Base-by-base conservation (phyloP, 2,888 invertebrate species). In the Drosophila vallismaia region DNA sequence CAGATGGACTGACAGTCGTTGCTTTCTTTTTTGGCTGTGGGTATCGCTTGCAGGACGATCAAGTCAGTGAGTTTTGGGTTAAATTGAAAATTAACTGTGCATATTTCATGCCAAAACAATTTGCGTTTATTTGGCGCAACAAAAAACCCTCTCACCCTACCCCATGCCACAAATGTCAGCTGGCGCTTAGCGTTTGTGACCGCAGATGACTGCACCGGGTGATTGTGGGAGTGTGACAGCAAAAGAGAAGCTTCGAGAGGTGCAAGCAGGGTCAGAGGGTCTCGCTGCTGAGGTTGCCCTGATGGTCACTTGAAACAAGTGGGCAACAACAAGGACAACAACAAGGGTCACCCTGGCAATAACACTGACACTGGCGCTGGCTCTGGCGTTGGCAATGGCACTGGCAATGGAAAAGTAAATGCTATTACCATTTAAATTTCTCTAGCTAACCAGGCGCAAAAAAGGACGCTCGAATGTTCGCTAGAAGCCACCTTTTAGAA, bases 391-490 rank as follows among this genome's bases (percentile, higher is more conserved):
- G 60, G 28, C 51, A 44, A 49, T 33, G 54, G 63, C 58, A 33
- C 59, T 67, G 55, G 79, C 63, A 76, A 76, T 77, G 67, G 71
- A 62, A 74, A 78, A 84, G 85, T 77, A 80, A 78, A 71, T 58
- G 78, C 78, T 68, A 80, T 78, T 78, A 78, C 81, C 78, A 78
- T 78, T 78, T 78, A 78, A 84, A 84, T 78, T 84, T 80, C 76
- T 74, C 63, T 66, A 77, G 71, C 77, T 78, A 78, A 78, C 85
- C 78, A 78, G 85, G 84, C 84, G 78, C 71, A 80, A 71, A 74
- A 76, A 78, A 80, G 80, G 71, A 67, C 78, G 71, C 78, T 78
- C 56, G 51, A 78, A 51, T 70, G 77, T 67, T 49, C 64, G 60
- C 55, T 57, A 46, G 55, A 46, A 58, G 59, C 57, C 60, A 79